A percentile compares a stretch with the other conserved stretches of the same genome.
These are phyloP conservation scores for Chromis chromis DNA, from an alignment of 2,797 vertebrate species.

Conservation along the genomic window DNA sequence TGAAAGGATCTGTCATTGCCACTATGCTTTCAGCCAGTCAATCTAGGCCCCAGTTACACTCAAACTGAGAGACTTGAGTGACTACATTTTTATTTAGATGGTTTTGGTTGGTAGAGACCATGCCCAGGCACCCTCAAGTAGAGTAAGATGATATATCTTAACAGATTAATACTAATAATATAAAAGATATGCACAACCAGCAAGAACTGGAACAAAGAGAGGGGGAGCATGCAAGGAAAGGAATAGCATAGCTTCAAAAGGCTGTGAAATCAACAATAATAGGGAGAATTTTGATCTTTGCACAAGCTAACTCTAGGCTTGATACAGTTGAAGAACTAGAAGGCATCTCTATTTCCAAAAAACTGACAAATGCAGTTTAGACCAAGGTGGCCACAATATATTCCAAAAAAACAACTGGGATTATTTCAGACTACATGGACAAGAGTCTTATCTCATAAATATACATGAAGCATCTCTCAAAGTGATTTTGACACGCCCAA, in stretches of 20 bases:
- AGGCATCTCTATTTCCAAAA: neutral
- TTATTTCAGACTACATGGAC: slow-evolving; percentile 30
- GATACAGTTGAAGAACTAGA: neutral
- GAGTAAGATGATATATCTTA: neutral
- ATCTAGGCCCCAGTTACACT: neutral
- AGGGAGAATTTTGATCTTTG: no score
- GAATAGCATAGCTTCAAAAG: neutral
- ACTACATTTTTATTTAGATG: neutral
- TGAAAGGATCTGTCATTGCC: neutral
- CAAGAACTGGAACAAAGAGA: neutral
- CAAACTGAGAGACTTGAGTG: neutral
- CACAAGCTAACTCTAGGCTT: neutral
- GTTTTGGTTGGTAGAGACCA: neutral
- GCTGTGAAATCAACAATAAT: neutral
- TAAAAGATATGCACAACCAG: no score
- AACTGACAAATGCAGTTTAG: neutral
- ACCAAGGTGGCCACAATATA: slow-evolving; percentile 5
- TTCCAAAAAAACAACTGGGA: slow-evolving; percentile 3
- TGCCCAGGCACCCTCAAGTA: no score
- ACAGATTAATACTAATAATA: neutral
- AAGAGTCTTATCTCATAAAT: slow-evolving; percentile 41
- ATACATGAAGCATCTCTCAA: slow-evolving; percentile 34
- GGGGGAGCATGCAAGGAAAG: neutral
- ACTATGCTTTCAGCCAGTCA: neutral
- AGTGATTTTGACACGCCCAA: slow-evolving; percentile 39